Evolutionary conservation across 2,797 vertebrate species (phyloP).

Genomic region (Dendrocincla fuliginosa): DNA sequence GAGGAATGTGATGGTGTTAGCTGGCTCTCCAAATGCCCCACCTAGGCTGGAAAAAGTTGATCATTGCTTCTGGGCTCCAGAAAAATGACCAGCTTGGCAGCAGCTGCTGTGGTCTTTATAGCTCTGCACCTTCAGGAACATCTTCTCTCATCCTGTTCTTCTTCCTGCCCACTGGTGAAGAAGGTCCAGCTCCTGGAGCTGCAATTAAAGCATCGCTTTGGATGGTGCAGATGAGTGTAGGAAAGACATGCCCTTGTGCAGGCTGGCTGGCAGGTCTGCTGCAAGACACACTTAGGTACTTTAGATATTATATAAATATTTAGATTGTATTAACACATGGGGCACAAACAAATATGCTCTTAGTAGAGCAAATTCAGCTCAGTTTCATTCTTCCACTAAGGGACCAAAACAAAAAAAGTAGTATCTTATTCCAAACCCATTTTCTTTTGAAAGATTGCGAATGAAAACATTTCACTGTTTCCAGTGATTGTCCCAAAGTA

Average conservation of each 20-base stretch:
- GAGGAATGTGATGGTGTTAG: neutral
- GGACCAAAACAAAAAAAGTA: neutral
- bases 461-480: neutral
- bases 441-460: neutral
- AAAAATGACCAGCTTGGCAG: neutral
- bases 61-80: neutral
- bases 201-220: neutral
- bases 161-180: accelerated
- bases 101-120: neutral
- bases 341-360: neutral
- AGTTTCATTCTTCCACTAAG: neutral
- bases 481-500: neutral
- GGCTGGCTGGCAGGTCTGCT: neutral
- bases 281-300: neutral
- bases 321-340: neutral
- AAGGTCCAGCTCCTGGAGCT: neutral
- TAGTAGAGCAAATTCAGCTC: neutral
- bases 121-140: neutral
- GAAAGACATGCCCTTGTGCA: neutral
- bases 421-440: neutral
- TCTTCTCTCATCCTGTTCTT: neutral
- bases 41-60: neutral
- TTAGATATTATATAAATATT: neutral
- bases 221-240: neutral
- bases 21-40: neutral